Evolutionary conservation across 2,113 vertebrate genomes (phyloP), one percentile per base, ranked within the genome.

Genomic region (Sprattus sprattus): DNA sequence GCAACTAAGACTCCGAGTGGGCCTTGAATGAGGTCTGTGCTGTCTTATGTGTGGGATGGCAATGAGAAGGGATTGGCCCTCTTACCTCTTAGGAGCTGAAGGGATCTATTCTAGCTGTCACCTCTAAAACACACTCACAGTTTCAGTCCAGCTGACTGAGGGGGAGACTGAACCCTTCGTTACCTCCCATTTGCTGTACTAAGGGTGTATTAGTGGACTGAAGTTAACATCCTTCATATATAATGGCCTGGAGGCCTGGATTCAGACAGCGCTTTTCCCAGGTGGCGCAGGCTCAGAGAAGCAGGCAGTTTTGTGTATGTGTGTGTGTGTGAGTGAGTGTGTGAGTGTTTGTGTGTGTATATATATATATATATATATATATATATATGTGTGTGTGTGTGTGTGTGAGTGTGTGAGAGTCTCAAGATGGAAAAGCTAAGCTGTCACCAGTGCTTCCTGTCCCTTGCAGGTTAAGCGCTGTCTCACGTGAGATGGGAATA

Each of bases 401-500:
- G 6, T n/a, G 22, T 25, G 22, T 64, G 5, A 25, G 22, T 22
- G 20, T 60, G 54, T 60, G 18, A 4, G 4, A 16, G 57, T 64
- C 57, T 64, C 18, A 64, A n/a, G 57, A n/a, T n/a, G 57, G 20
- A 6, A 6, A 5, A 64, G 20, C 20, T 64, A 20, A 64, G 20
- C 20, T 64, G 57, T 64, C 22, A n/a, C 20, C 22, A 20, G 57
- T 64, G 57, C 22, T 18, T 22, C 47, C 25, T 81, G 81, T 54
- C 39, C 80, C 46, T 50, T n/a, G 80, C 52, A 64, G 5, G 44
- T 39, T 84, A 57, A 88, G 81, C 64, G 54, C 81, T 83, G 39
- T 85, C 78, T 86, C 60, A 83, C 49, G 67, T 82, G 71, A 85
- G 78, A 85, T 84, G 57, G 87, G 45, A 82, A 81, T 75, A 81